Base-by-base conservation (phyloP, 2,888 invertebrate genomes). In the Caenorhabditis macrosperma region DNA sequence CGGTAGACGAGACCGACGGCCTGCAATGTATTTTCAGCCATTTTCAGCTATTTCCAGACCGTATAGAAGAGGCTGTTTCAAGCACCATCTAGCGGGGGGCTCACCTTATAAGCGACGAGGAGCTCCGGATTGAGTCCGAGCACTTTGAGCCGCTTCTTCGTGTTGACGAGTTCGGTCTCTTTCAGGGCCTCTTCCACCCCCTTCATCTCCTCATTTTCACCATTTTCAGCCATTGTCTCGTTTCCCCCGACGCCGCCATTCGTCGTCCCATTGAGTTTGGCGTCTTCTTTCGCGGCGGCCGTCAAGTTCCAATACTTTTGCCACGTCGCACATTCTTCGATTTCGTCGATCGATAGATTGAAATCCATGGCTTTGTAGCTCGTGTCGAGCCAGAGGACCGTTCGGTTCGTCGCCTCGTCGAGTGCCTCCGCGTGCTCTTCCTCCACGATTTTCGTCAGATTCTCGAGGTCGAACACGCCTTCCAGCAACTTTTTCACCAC, bases 361-460 rank as follows among this genome's bases (percentile, higher is more conserved):
- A 72, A 60, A 57, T 90, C 87, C 15, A 81, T 75, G 3, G 89
- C 89, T 72, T 89, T 88, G 66, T 83, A 89, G 20, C 81, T 82
- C 7, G 88, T 87, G 33, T 89, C 87, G 54, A 89, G 81, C 88
- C 88, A 88, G 10, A 88, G 57, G 59, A 87, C 80, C 12, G 87
- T 84, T 24, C 72, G 74, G 66, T 85, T 85, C 12, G 66, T 69
- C 1, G 64, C 80, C 10, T 82, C 84, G n/a, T 81, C 79, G 2
- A 81, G 26, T 15, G 74, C 74, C n/a, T 84, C 78, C 10, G 68
- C 81, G 41, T 78, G 72, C 50, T 84, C 84, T 61, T 81, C 77
- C 57, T 84, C 84, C 9, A 82, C 75, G 10, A 63, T 41, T 63
- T 78, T 74, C 6, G 82, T 82, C 46, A 84, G 63, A 33, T 84